Percentiles rank a stretch among this genome's conserved stretches.
phyloP scores from a whole-genome alignment of 2,888 invertebrate genomes.

The Tinea pellionella region DNA sequence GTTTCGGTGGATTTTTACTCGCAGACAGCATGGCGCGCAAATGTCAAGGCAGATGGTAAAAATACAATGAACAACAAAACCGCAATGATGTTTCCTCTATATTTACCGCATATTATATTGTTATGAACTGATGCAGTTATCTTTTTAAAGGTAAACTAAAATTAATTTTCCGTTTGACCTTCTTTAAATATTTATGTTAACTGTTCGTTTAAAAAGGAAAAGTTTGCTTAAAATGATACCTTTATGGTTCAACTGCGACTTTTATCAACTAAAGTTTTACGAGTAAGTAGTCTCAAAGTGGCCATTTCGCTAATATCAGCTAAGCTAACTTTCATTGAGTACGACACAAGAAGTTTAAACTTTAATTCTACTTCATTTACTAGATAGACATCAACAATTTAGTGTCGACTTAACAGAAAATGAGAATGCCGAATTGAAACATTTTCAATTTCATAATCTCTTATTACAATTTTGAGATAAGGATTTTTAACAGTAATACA shows the following conservation, averaged over 20 bases:
- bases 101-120: too few species aligned
- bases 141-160: too few species aligned
- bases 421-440: too few species aligned
- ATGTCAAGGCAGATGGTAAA: slow-evolving; percentile 35
- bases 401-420: too few species aligned
- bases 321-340: neutral
- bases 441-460: too few species aligned
- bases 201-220: too few species aligned
- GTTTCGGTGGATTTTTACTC: neutral
- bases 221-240: too few species aligned
- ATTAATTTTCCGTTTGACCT: too few species aligned
- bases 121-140: too few species aligned
- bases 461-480: too few species aligned
- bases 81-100: neutral
- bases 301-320: slow-evolving; percentile 1
- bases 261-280: neutral
- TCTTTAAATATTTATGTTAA: too few species aligned
- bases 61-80: slow-evolving; percentile 1
- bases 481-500: too few species aligned
- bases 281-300: slow-evolving; percentile 2
- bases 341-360: slow-evolving; percentile 1
- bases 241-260: neutral
- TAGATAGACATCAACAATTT: neutral
- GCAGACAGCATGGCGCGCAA: slow-evolving; percentile 59
- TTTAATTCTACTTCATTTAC: neutral